These are phyloP conservation scores for Babyrousa celebensis DNA, from an alignment of 2,797 vertebrate species.

Conservation along the genomic window DNA sequence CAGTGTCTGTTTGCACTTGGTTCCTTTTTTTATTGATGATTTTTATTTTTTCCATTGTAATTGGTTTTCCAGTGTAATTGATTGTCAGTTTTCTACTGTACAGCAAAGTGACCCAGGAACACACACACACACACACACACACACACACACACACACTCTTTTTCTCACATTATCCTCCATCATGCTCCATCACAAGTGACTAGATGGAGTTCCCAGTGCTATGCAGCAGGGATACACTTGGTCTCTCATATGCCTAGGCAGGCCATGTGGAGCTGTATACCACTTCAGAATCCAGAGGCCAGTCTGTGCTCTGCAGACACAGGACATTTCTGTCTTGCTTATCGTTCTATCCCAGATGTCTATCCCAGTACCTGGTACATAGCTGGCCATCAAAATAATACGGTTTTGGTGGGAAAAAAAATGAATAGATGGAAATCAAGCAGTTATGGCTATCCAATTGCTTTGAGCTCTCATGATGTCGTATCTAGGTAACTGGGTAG, in stretches of 20 bases:
- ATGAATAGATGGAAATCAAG: not conserved
- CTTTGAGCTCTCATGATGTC: not conserved
- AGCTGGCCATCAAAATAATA: slow-evolving; percentile 16
- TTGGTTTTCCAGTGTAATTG: too few species aligned
- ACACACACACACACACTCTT: too few species aligned
- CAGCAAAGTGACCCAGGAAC: too few species aligned
- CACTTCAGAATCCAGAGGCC: not conserved
- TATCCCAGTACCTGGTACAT: not conserved
- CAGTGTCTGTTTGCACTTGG: not conserved
- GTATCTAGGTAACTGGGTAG: not conserved
- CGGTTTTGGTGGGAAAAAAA: slow-evolving; percentile 35
- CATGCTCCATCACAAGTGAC: too few species aligned
- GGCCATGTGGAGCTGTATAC: not conserved
- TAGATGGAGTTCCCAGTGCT: too few species aligned
- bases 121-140: too few species aligned
- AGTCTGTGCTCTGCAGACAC: not conserved
- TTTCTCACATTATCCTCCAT: too few species aligned
- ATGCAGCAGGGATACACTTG: not conserved
- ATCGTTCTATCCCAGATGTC: not conserved
- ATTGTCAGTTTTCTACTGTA: too few species aligned
- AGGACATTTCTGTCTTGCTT: not conserved
- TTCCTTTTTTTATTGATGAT: too few species aligned
- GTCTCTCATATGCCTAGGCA: not conserved
- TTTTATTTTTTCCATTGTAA: too few species aligned
- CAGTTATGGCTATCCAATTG: not conserved